Conservation (phyloP, 2,888 invertebrate species). For the Tachystola acroxantha region DNA sequence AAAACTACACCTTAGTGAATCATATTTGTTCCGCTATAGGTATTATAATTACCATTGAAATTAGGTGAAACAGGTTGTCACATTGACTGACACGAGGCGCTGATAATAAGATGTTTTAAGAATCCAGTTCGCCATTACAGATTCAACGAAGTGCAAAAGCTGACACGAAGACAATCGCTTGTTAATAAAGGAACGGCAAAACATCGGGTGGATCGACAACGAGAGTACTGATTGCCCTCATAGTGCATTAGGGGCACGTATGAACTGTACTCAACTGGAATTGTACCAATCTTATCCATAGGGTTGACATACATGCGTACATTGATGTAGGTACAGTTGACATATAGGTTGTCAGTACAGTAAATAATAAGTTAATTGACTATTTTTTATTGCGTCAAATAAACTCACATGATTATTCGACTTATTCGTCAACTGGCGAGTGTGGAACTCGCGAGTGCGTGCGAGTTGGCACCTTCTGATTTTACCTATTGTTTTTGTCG, state of each 20-base stretch:
- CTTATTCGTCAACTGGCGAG: too few relatives aligned
- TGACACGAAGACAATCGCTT: constrained; percentile 67
- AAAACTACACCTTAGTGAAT: constrained; percentile 46
- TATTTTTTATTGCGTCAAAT: too few relatives aligned
- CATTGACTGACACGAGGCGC: constrained; percentile 26
- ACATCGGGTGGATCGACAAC: constrained; percentile 46
- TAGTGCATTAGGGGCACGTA: constrained; percentile 51
- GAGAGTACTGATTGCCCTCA: constrained; percentile 38
- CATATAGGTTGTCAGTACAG: too few relatives aligned
- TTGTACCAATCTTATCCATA: constrained; percentile 8
- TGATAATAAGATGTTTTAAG: constrained; percentile 39
- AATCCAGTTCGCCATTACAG: constrained; percentile 51
- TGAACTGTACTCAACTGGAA: constrained; percentile 16
- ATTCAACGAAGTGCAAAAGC: constrained; percentile 70
- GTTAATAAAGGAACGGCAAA: constrained; percentile 44
- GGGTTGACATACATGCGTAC: too few relatives aligned
- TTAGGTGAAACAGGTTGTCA: constrained; percentile 56
- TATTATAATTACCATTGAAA: constrained; percentile 64
- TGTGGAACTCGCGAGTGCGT: too few relatives aligned
- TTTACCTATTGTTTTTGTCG: too few relatives aligned
- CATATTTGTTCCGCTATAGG: constrained; percentile 57
- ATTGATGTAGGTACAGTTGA: too few relatives aligned
- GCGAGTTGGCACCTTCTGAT: too few relatives aligned
- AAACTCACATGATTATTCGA: too few relatives aligned
- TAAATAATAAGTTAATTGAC: too few relatives aligned